Evolutionary conservation across 1,140 invertebrate genomes (phyloP).

Genomic region (Homarus americanus): DNA sequence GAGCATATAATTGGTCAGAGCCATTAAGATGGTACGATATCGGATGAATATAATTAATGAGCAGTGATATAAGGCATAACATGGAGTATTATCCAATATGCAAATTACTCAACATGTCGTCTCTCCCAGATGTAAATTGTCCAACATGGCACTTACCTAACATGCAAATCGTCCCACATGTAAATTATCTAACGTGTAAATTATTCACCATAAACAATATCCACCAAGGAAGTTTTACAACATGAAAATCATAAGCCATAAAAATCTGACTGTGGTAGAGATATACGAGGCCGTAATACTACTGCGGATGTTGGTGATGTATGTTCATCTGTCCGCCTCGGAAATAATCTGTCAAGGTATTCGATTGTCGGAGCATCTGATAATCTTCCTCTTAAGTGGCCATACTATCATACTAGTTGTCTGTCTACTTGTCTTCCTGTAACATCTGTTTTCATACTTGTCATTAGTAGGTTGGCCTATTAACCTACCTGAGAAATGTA

Average conservation of each 20-base stretch:
- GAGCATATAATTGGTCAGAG: constrained; percentile 48
- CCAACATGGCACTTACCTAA: constrained; percentile 4
- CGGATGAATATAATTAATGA: constrained; percentile 43
- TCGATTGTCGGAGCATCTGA: no score
- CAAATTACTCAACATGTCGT: constrained; percentile 27
- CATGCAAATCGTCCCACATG: constrained; percentile 3
- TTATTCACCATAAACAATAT: constrained; percentile 57
- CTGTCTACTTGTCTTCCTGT: no score
- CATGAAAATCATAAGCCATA: constrained; percentile 39
- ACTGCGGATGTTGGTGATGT: no score
- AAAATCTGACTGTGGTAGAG: neutral
- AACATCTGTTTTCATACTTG: no score
- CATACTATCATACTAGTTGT: no score
- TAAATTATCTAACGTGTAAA: constrained; percentile 18
- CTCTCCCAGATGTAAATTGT: constrained; percentile 35
- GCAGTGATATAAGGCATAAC: constrained; percentile 49
- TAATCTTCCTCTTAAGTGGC: no score
- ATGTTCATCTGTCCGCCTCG: no score
- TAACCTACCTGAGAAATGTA: no score
- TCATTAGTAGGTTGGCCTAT: no score
- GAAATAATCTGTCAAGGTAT: neutral
- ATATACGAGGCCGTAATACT: neutral
- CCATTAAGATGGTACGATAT: constrained; percentile 58
- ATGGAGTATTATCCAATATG: constrained; percentile 19
- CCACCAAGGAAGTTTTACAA: constrained; percentile 11